Evolutionary conservation across 2,797 vertebrate species (phyloP).

Genomic region (Poecilia picta): DNA sequence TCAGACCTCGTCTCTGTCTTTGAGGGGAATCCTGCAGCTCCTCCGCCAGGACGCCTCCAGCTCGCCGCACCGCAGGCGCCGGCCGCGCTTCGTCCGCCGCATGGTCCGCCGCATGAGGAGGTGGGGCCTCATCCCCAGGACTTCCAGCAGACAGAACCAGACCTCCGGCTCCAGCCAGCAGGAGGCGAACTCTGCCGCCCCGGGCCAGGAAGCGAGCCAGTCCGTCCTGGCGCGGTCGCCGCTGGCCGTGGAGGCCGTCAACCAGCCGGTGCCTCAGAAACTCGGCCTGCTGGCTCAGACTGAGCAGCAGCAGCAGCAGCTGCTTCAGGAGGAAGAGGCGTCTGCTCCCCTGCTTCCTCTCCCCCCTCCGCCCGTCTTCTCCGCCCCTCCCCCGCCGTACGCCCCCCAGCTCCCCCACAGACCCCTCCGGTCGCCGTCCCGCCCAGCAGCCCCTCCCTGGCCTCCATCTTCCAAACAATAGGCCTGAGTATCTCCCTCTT

Average conservation of each 20-base stretch:
- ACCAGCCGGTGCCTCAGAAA: constrained; percentile 80
- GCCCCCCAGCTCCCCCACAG: constrained; percentile 54
- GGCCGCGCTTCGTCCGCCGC: constrained; percentile 81
- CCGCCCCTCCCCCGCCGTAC: constrained; percentile 60
- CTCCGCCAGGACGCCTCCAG: constrained; percentile 80
- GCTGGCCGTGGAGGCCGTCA: constrained; percentile 66
- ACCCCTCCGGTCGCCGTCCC: constrained; percentile 60
- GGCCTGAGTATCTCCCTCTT: constrained; percentile 81
- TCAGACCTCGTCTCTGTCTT: constrained; percentile 81
- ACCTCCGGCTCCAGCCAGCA: constrained; percentile 61
- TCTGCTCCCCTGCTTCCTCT: constrained; percentile 18
- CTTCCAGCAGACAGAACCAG: constrained; percentile 72
- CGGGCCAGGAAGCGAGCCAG: constrained; percentile 55
- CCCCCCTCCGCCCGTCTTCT: background rate
- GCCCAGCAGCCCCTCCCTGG: constrained; percentile 78
- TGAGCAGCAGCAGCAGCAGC: constrained; percentile 51
- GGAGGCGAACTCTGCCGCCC: constrained; percentile 60
- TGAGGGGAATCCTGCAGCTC: constrained; percentile 85
- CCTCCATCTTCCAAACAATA: constrained; percentile 81
- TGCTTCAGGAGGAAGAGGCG: constrained; percentile 31
- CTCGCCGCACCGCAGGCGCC: constrained; percentile 78
- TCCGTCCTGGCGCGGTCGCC: constrained; percentile 64
- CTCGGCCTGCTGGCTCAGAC: constrained; percentile 67
- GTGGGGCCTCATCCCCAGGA: constrained; percentile 82
- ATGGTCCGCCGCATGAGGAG: constrained; percentile 82